Base-by-base conservation (phyloP, 1,140 invertebrate genomes). In the Drosophila subpulchrella region DNA sequence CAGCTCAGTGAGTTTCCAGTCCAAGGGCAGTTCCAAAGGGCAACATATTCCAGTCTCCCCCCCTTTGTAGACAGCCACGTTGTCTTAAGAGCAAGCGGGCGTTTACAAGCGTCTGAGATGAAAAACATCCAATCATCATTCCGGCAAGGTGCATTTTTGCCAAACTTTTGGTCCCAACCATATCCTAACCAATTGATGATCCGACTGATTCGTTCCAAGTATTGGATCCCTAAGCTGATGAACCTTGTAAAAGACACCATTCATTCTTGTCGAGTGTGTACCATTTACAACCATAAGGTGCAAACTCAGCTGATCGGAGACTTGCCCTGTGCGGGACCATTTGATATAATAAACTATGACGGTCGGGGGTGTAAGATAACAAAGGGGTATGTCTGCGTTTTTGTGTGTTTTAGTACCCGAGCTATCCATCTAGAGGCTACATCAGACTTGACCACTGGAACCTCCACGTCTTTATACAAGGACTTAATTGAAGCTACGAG, bases 151-250 rank as follows among this genome's bases (percentile, higher is more conserved):
- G 15, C 6, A 36, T 0, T n/a, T 34, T 51, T 8, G 48, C 32
- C 0, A 36, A 53, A 38, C 51, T 38, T 4, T 6, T 15, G 1
- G n/a, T 12, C 6, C 38, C 38, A 39, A 4, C 38, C 20, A 20
- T 20, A 20, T 20, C 20, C 20, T 20, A 56, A 56, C 41, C 38
- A 56, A 24, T 30, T 42, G 8, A 56, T 56, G 38, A 11, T 56
- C 5, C 54, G 54, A 39, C 54, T 56, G 20, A 56, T 56, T 41
- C 54, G 13, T 0, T 32, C 53, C 20, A 55, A 38, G 30, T 55
- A 36, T 34, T 55, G 36, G 53, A 41, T 55, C 7, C 36, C 53
- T 6, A 39, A 55, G 38, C 36, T 55, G 5, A 11, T 8, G 7
- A 54, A 38, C 20, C 34, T 54, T 5, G 50, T 53, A 6, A 53